Conservation (phyloP, 2,797 vertebrate species). For the Aselliscus stoliczkanus region DNA sequence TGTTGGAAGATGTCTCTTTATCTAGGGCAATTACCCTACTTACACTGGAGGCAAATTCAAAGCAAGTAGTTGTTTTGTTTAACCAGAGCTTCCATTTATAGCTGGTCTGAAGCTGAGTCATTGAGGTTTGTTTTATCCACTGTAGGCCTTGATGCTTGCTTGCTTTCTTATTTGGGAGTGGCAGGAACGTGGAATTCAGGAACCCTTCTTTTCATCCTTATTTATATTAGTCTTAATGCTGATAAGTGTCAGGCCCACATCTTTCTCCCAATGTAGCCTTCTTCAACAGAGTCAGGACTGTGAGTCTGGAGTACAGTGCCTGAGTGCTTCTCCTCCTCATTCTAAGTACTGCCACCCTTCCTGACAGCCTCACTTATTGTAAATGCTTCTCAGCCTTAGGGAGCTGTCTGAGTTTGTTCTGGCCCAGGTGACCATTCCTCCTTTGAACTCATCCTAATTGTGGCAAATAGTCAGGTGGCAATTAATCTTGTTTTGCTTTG, state of each 20-base stretch:
- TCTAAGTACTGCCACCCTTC: neutral
- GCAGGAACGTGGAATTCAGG: neutral
- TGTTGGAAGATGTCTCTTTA: neutral
- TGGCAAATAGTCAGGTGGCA: neutral
- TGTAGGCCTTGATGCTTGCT: neutral
- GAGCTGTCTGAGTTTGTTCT: constrained; percentile 21
- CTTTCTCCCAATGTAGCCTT: neutral
- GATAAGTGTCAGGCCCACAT: neutral
- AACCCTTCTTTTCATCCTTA: constrained; percentile 15
- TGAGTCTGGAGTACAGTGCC: neutral
- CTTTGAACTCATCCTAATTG: constrained; percentile 30
- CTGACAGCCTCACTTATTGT: neutral
- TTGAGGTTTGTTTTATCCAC: neutral
- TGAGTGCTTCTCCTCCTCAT: neutral
- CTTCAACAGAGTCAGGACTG: neutral
- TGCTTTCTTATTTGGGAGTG: constrained; percentile 15
- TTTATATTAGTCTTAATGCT: neutral
- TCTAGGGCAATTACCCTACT: neutral
- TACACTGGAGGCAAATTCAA: constrained; percentile 10
- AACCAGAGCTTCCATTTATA: constrained; percentile 3
- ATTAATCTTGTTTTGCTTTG: constrained; percentile 46
- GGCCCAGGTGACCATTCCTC: neutral
- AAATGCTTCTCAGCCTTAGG: neutral
- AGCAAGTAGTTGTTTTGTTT: constrained; percentile 39
- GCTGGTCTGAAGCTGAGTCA: constrained; percentile 20